Evolutionary conservation across 2,113 vertebrate genomes (phyloP), one percentile per base, ranked within the genome.

Genomic region (Cyprinodon tularosa): DNA sequence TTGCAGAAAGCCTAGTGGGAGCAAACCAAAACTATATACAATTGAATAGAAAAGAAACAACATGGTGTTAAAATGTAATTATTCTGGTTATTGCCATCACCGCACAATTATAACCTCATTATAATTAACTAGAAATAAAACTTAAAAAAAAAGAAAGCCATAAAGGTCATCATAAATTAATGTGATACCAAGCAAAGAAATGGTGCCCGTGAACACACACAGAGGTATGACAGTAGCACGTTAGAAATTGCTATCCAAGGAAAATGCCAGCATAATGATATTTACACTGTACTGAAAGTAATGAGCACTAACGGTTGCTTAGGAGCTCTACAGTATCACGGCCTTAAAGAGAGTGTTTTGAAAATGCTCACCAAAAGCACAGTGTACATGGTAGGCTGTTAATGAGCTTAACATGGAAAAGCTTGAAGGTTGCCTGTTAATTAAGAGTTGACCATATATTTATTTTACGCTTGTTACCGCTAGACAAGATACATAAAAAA

Each of bases 341-440:
- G n/a, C 63, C 48, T 64, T 9, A 68, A 68, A 84, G 22, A 13
- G 17, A 60, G 44, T 45, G 70, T 42, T 77, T 74, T 71, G 48
- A 81, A 77, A 78, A 75, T 60, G 20, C 61, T 64, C 68, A 48
- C 68, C 60, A 71, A 72, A 66, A 78, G 22, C 15, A 40, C 10
- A 38, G 38, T 29, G 40, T 78, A 64, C 62, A 68, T 77, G 76
- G 72, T 78, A 78, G 37, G 60, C 17, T 48, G 29, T 65, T 81
- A 84, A 82, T 83, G 50, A 48, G 57, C 60, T 63, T 74, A 76
- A 83, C 79, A 78, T 76, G 71, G 77, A 84, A 77, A 83, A 72
- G 75, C 71, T 74, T 64, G 53, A 69, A 63, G 13, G 66, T 29
- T 64, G 59, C 68, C 37, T 48, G 80, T 84, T 82, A 78, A 86